A percentile compares a stretch with the other conserved stretches of the same genome.
phyloP scores from a whole-genome alignment of 2,888 invertebrate genomes.

The Euplexia lucipara region DNA sequence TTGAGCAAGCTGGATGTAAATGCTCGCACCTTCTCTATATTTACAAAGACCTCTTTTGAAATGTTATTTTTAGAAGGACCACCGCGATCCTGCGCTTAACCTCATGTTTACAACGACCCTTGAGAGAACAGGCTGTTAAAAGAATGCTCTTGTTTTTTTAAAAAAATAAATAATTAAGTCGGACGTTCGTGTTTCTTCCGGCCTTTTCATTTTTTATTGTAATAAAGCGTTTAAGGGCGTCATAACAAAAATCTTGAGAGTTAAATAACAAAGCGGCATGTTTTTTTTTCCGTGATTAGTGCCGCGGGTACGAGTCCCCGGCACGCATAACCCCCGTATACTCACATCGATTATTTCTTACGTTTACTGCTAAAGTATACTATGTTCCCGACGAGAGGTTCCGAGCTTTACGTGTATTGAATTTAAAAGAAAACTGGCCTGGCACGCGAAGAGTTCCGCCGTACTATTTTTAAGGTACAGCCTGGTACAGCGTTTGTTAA shows the following conservation, averaged over 20 bases:
- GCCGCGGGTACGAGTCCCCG: slow-evolving; percentile 33
- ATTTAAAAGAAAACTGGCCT: slow-evolving; percentile 65
- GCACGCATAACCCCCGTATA: slow-evolving; percentile 55
- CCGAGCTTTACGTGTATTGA: slow-evolving; percentile 60
- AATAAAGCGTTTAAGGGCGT: slow-evolving; percentile 35
- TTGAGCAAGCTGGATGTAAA: too few relatives aligned
- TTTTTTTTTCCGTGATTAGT: slow-evolving; percentile 58
- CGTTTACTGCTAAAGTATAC: slow-evolving; percentile 52
- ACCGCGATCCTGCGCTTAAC: neutral
- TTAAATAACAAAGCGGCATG: slow-evolving; percentile 31
- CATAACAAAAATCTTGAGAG: slow-evolving; percentile 39
- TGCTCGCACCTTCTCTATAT: too few relatives aligned
- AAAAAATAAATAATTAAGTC: slow-evolving; percentile 47
- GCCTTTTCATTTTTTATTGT: slow-evolving; percentile 36
- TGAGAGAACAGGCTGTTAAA: neutral
- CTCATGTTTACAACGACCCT: slow-evolving; percentile 5
- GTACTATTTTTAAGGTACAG: too few relatives aligned
- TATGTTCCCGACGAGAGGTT: slow-evolving; percentile 48
- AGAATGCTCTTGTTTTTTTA: slow-evolving; percentile 11
- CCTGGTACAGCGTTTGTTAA: too few relatives aligned
- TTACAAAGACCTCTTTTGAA: too few relatives aligned
- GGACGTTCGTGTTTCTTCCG: slow-evolving; percentile 29
- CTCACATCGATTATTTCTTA: slow-evolving; percentile 67
- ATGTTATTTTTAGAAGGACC: neutral
- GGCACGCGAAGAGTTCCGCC: too few relatives aligned